phyloP scores from a whole-genome alignment of 2,113 vertebrate species.

The Zosterops lateralis region DNA sequence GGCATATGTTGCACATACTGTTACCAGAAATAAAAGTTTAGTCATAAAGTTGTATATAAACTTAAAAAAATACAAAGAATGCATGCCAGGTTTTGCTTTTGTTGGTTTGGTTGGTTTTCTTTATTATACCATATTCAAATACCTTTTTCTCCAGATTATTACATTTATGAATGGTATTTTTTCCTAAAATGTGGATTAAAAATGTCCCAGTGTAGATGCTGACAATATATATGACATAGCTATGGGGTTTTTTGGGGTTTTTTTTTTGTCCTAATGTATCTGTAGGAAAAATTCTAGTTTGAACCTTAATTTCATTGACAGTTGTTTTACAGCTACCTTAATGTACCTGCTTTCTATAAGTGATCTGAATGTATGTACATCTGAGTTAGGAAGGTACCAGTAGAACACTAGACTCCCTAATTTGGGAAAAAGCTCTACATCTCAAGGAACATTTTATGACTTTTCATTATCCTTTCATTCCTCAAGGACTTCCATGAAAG shows the following conservation, averaged over 20 bases:
- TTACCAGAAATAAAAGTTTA: background rate
- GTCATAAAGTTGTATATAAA: background rate
- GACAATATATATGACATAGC: background rate
- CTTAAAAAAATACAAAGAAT: background rate
- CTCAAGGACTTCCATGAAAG: background rate
- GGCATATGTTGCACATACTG: background rate
- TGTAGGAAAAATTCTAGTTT: background rate
- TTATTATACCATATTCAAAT: background rate
- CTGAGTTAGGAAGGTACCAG: background rate
- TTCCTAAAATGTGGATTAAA: background rate
- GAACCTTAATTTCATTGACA: background rate
- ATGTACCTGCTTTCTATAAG: background rate
- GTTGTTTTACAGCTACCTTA: background rate
- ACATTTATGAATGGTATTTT: background rate
- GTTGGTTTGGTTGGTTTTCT: background rate
- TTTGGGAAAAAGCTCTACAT: background rate
- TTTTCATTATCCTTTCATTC: background rate
- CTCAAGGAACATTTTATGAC: background rate
- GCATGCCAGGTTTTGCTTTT: background rate
- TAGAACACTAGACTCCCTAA: background rate
- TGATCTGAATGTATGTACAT: background rate
- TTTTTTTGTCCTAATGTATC: background rate
- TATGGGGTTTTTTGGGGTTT: background rate
- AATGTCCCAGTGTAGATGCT: background rate
- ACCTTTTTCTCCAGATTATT: background rate